Evolutionary conservation across 2,113 vertebrate genomes (phyloP).

Genomic region (Ranitomeya imitator): DNA sequence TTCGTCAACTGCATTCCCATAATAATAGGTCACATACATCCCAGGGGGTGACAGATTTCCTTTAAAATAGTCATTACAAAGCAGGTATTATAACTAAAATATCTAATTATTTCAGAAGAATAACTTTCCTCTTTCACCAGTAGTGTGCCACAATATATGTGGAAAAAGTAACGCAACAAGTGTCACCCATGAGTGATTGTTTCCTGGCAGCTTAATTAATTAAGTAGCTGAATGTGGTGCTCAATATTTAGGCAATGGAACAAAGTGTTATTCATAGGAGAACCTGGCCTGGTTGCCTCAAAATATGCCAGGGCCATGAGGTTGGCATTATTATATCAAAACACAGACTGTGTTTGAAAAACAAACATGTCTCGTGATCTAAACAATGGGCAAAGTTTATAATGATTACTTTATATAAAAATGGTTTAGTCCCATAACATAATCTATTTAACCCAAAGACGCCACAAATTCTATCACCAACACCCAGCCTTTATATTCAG

Average conservation of each 20-base stretch:
- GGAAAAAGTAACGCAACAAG: not conserved
- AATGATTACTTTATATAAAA: slow-evolving; percentile 42
- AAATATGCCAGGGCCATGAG: not conserved
- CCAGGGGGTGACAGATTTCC: too few relatives aligned
- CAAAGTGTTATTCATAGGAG: slow-evolving; percentile 44
- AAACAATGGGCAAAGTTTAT: slow-evolving; percentile 42
- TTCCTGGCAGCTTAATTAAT: slow-evolving; percentile 30
- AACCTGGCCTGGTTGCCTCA: slow-evolving; percentile 29
- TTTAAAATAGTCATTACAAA: too few relatives aligned
- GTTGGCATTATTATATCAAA: slow-evolving; percentile 45
- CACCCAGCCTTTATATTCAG: slow-evolving; percentile 20
- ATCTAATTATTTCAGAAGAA: not conserved
- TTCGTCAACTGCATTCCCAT: not conserved
- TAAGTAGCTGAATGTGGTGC: slow-evolving; percentile 3
- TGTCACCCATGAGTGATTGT: slow-evolving; percentile 25
- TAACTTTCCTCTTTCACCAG: not conserved
- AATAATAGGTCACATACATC: not conserved
- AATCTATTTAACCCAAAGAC: slow-evolving; percentile 49
- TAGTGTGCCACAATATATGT: not conserved
- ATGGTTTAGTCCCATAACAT: slow-evolving; percentile 24
- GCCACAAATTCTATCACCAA: slow-evolving; percentile 25
- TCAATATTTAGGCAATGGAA: slow-evolving; percentile 25
- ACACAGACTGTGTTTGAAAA: slow-evolving; percentile 52
- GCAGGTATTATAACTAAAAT: not conserved
- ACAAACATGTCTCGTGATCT: slow-evolving; percentile 22